A percentile compares a stretch with the other conserved stretches of the same genome.
phyloP scores from a whole-genome alignment of 2,113 vertebrate genomes.

The Ictalurus furcatus region DNA sequence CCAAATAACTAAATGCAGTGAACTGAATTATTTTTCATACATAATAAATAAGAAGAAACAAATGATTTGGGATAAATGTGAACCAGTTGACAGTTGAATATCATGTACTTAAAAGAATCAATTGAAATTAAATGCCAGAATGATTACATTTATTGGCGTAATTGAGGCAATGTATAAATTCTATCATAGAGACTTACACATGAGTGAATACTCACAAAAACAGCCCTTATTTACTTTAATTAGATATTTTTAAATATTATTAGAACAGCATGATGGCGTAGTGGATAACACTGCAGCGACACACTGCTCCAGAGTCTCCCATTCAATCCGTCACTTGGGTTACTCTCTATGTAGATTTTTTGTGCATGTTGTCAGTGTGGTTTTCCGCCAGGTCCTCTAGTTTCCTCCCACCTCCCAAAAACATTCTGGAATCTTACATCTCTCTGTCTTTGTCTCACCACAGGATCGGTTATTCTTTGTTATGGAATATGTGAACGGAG shows the following conservation, averaged over 20 bases:
- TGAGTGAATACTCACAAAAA: neutral
- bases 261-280: neutral
- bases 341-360: neutral
- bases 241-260: neutral
- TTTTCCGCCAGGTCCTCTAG: neutral
- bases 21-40: neutral
- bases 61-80: neutral
- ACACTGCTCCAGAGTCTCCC: neutral
- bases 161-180: neutral
- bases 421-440: neutral
- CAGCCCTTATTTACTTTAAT: neutral
- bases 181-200: neutral
- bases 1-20: neutral
- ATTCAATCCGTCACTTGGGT: neutral
- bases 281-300: neutral
- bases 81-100: neutral
- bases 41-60: neutral
- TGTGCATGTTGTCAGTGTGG: neutral
- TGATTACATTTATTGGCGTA: neutral
- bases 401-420: neutral
- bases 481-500: slow-evolving; percentile 99
- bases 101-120: neutral
- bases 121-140: neutral
- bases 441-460: slow-evolving; percentile 35
- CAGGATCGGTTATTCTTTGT: slow-evolving; percentile 99